Conservation (phyloP, 2,113 vertebrate genomes). For the Sinocyclocheilus maitianheensis region DNA sequence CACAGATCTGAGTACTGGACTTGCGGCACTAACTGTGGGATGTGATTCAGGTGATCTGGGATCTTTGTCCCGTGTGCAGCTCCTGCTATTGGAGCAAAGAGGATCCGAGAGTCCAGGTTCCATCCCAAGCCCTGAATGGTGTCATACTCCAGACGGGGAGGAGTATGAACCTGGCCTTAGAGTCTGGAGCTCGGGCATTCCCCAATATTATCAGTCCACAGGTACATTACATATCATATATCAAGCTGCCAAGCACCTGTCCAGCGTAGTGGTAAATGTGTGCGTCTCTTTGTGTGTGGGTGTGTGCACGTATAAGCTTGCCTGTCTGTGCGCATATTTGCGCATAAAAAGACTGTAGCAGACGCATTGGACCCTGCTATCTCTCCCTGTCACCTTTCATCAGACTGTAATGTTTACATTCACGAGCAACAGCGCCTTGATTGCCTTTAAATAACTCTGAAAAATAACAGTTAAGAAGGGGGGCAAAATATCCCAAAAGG, state of each 20-base stretch:
- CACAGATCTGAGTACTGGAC: constrained; percentile 68
- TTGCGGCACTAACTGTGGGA: constrained; percentile 67
- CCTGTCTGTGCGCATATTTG: background rate
- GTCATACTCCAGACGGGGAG: constrained; percentile 14
- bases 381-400: constrained; percentile 40
- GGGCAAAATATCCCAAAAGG: constrained; percentile 19
- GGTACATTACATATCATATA: constrained; percentile 53
- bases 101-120: constrained; percentile 28
- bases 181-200: constrained; percentile 56
- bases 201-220: constrained; percentile 56
- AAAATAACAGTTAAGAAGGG: constrained; percentile 40
- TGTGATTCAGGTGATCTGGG: constrained; percentile 66
- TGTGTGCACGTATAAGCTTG: constrained; percentile 39
- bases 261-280: constrained; percentile 39
- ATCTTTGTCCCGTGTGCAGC: constrained; percentile 69
- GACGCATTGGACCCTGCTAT: constrained; percentile 39
- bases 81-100: constrained; percentile 69
- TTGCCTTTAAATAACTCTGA: constrained; percentile 54
- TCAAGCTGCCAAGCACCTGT: constrained; percentile 49
- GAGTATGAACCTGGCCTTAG: constrained; percentile 49
- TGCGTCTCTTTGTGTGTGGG: constrained; percentile 39
- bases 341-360: background rate
- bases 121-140: constrained; percentile 32
- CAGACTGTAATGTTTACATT: constrained; percentile 54
- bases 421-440: constrained; percentile 42